Base-by-base conservation (phyloP, 1,140 invertebrate genomes). In the Trypoxylus dichotomus region DNA sequence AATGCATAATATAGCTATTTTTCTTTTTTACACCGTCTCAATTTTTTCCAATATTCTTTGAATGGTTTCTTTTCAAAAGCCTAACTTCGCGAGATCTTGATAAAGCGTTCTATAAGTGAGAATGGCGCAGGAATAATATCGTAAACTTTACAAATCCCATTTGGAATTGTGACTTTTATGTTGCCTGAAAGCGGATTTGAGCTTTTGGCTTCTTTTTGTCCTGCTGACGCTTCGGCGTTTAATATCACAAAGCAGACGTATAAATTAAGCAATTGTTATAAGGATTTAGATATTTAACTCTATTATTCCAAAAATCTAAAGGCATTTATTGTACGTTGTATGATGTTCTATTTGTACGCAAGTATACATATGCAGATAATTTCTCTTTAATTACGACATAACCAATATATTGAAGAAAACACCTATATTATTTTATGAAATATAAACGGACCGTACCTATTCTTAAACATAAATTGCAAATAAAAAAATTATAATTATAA, bases 161-260 rank as follows among this genome's bases (percentile, higher is more conserved):
- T 85, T 83, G 83, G 85, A 85, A 86, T 85, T 86, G 85, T 86
- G 85, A 86, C 85, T 86, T 86, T 86, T 86, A 86, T 85, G 85
- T 84, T 79, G 79, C 76, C 83, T 84, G 82, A 85, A 85, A 86
- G 84, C 79, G 81, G 82, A 82, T 84, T 81, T 79, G 80, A 77
- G 77, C 82, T 82, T 82, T 84, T 79, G 81, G 80, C 79, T 84
- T 81, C 82, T 83, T 83, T 83, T 83, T 83, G 81, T 83, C 54
- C 74, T 68, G 27, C 73, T 42, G 73, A 75, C 74, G 58, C 77
- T 54, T 32, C 68, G 41, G 54, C 74, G 74, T 78, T 78, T 78
- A 78, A 76, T 78, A 60, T 42, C 72, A 78, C 77, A 75, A 78
- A 41, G 29, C n/a, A 74, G 41, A 74, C 19, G 72, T 74, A 41